phyloP scores from a whole-genome alignment of 2,888 invertebrate genomes.

The Chymomyza fuscimana region DNA sequence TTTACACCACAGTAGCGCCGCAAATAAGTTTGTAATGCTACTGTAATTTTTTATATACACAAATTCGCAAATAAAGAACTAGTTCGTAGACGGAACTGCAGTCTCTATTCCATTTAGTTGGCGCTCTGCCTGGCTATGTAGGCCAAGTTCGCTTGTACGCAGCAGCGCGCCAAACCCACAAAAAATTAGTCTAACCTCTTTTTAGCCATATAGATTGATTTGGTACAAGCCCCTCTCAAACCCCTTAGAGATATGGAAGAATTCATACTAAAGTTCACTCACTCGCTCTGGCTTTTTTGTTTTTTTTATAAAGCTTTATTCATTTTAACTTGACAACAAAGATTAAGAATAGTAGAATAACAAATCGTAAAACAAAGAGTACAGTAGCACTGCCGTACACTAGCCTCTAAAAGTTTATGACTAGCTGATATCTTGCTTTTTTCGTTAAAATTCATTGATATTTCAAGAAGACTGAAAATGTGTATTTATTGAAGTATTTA shows the following conservation, averaged over 20 bases:
- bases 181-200: not conserved
- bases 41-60: too few species aligned
- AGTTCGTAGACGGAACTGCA: not conserved
- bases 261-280: not conserved
- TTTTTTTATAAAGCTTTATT: not conserved
- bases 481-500: too few species aligned
- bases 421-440: not conserved
- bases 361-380: not conserved
- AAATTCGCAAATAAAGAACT: not conserved
- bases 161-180: not conserved
- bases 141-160: not conserved
- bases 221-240: not conserved
- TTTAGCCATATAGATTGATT: not conserved
- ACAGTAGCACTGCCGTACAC: not conserved
- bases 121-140: not conserved
- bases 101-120: too few species aligned
- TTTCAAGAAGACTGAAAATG: too few species aligned
- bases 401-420: not conserved
- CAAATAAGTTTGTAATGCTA: too few species aligned
- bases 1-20: too few species aligned
- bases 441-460: too few species aligned
- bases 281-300: not conserved
- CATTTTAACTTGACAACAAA: not conserved
- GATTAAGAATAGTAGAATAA: not conserved
- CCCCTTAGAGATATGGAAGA: too few species aligned